Conservation (phyloP, 2,797 vertebrate species). For the Cyprinodon diabolis region DNA sequence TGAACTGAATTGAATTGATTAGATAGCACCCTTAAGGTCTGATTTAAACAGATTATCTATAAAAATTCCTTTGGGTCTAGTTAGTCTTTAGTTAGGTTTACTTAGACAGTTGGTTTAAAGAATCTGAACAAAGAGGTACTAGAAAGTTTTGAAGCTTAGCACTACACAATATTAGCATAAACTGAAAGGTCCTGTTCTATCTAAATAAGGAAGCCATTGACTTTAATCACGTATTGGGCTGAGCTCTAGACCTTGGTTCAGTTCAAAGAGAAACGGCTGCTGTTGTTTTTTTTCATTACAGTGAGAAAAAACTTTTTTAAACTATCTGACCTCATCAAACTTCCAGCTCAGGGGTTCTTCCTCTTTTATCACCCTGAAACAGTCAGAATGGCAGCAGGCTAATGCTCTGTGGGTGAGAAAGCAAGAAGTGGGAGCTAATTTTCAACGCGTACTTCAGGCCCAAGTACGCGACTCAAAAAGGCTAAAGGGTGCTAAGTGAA, state of each 20-base stretch:
- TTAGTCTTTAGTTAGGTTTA: too few species aligned
- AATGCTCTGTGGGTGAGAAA: conserved; percentile 25
- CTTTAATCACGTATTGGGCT: not conserved
- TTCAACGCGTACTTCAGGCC: conserved; percentile 32
- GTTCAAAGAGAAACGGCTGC: too few species aligned
- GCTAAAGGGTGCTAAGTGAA: conserved; percentile 74
- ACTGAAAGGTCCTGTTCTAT: not conserved
- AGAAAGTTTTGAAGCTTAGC: not conserved
- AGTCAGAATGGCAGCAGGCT: not conserved
- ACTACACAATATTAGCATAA: not conserved
- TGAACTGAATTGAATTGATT: too few species aligned
- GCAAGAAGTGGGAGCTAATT: conserved; percentile 28
- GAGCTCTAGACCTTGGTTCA: too few species aligned
- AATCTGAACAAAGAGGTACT: too few species aligned
- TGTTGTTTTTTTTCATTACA: not conserved
- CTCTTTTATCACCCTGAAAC: conserved; percentile 18
- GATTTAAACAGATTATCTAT: too few species aligned
- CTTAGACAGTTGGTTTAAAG: too few species aligned
- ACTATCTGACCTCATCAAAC: conserved; percentile 15
- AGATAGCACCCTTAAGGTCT: too few species aligned
- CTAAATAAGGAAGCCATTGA: not conserved
- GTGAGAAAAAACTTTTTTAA: not conserved
- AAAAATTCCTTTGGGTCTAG: too few species aligned
- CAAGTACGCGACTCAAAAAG: conserved; percentile 35
- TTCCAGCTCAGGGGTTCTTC: conserved; percentile 38